These are phyloP conservation scores for Argya squamiceps DNA, from an alignment of 2,797 vertebrate species.

Conservation along the genomic window DNA sequence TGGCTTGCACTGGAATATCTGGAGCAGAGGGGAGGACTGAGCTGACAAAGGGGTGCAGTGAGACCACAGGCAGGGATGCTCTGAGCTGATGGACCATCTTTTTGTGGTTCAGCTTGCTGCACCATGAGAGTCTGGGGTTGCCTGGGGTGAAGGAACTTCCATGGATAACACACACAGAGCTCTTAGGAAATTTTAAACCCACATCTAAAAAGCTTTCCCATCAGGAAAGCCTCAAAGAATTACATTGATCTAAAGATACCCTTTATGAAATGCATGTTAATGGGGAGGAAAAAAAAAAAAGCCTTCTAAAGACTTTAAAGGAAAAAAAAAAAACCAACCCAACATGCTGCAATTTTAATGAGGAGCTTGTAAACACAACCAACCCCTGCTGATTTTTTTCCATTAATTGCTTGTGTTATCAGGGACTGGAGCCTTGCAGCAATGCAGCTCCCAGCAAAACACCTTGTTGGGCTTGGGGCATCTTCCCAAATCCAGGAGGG, in stretches of 20 bases:
- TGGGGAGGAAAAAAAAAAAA: background rate
- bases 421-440: background rate
- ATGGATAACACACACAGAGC: accelerated
- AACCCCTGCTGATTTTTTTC: background rate
- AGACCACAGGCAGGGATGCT: background rate
- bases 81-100: background rate
- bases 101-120: background rate
- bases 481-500: background rate
- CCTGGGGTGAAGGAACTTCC: background rate
- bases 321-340: background rate
- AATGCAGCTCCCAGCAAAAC: background rate
- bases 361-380: conserved; percentile 18
- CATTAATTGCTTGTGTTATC: background rate
- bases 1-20: accelerated
- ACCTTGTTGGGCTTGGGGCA: background rate
- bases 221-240: background rate
- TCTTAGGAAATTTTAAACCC: background rate
- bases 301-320: background rate
- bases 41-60: background rate
- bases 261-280: background rate
- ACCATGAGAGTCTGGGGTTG: accelerated
- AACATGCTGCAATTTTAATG: background rate
- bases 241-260: background rate
- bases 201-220: background rate
- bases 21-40: background rate